Conservation (phyloP, 2,888 invertebrate species). For the Hypena proboscidalis region DNA sequence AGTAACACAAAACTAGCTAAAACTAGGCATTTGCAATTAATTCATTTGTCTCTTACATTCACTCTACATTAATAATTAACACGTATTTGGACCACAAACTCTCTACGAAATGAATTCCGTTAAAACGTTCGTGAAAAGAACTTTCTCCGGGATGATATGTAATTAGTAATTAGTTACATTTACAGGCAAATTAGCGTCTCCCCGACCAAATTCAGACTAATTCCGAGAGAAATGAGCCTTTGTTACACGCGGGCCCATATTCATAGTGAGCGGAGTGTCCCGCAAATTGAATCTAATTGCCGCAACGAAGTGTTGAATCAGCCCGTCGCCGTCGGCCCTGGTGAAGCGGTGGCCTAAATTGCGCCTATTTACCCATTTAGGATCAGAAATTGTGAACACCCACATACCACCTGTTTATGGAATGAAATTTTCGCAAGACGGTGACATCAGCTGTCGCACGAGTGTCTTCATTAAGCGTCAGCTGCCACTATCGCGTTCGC, state of each 20-base stretch:
- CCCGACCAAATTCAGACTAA: conserved; percentile 55
- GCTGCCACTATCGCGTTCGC: conserved; percentile 36
- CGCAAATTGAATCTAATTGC: conserved; percentile 84
- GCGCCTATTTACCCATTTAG: conserved; percentile 79
- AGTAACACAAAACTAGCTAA: conserved; percentile 11
- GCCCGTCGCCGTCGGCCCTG: conserved; percentile 65
- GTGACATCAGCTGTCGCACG: conserved; percentile 60
- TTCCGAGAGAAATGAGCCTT: conserved; percentile 70
- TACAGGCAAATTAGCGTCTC: conserved; percentile 51
- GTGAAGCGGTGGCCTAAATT: conserved; percentile 74
- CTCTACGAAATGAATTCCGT: conserved; percentile 28
- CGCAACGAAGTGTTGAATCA: conserved; percentile 83
- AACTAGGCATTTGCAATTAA: conserved; percentile 12
- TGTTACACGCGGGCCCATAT: conserved; percentile 68
- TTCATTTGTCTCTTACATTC: conserved; percentile 7
- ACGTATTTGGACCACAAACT: conserved; percentile 19
- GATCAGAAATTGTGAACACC: conserved; percentile 69
- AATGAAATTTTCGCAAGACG: conserved; percentile 55
- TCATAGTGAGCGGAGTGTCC: conserved; percentile 66
- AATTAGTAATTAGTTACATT: conserved; percentile 57
- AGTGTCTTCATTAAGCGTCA: conserved; percentile 35
- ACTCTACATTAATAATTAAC: conserved; percentile 19
- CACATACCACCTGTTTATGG: conserved; percentile 76
- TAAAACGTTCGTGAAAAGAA: conserved; percentile 33
- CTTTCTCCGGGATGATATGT: conserved; percentile 46